A percentile compares a stretch with the other conserved stretches of the same genome.
Conservation (phyloP, 2,113 vertebrate genomes). For the Narcine bancroftii region DNA sequence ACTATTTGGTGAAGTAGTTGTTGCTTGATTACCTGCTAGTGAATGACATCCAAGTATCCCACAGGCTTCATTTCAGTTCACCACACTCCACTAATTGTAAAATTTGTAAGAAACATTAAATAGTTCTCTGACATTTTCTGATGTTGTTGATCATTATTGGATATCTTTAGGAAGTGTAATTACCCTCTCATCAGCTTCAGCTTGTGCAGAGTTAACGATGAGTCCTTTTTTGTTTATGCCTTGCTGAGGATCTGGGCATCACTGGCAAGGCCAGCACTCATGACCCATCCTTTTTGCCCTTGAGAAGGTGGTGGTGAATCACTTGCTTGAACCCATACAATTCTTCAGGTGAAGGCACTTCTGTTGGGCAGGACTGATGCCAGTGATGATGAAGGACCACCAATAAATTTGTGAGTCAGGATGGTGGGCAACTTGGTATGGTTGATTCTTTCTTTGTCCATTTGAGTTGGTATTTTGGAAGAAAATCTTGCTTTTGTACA, state of each 20-base stretch:
- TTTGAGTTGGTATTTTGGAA: constrained; percentile 28
- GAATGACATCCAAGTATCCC: background rate
- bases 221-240: too few relatives aligned
- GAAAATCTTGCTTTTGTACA: constrained; percentile 26
- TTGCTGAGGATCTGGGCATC: too few relatives aligned
- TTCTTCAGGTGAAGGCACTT: too few relatives aligned
- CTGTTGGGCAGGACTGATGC: too few relatives aligned
- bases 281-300: too few relatives aligned
- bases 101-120: background rate
- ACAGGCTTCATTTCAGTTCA: background rate
- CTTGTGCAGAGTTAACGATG: background rate
- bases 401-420: too few relatives aligned
- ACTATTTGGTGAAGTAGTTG: background rate
- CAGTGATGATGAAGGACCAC: too few relatives aligned
- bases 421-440: too few relatives aligned
- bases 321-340: too few relatives aligned
- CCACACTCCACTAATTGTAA: too few relatives aligned
- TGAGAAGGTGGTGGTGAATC: too few relatives aligned
- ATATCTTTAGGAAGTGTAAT: background rate
- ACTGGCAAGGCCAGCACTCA: too few relatives aligned
- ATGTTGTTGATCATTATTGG: background rate
- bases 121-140: background rate
- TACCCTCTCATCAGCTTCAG: background rate
- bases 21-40: background rate
- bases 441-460: background rate